phyloP scores from a whole-genome alignment of 2,113 vertebrate species.

The Thymallus thymallus region DNA sequence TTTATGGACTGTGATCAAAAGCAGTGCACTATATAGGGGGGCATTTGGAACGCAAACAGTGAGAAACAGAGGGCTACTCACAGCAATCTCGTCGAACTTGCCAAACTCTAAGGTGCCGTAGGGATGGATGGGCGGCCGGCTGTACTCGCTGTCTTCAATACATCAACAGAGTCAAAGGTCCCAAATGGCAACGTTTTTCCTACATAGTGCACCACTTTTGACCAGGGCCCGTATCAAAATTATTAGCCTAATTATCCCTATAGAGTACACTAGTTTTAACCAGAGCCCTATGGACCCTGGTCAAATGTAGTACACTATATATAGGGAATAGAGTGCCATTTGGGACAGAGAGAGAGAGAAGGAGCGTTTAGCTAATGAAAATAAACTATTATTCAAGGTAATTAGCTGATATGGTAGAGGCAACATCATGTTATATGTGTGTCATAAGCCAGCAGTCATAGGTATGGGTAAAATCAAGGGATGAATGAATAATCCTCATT shows the following conservation, averaged over 20 bases:
- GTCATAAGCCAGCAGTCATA: background rate
- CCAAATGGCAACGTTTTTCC: background rate
- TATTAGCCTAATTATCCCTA: too few species aligned
- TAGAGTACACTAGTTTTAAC: too few species aligned
- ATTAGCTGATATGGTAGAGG: too few species aligned
- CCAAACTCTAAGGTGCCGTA: slow-evolving; percentile 90
- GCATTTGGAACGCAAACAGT: too few species aligned
- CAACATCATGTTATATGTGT: too few species aligned
- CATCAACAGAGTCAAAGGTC: background rate
- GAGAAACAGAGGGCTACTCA: slow-evolving; percentile 62
- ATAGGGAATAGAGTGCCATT: background rate
- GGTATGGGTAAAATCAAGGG: background rate
- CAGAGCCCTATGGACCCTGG: background rate
- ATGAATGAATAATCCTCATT: too few species aligned
- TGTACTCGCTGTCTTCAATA: slow-evolving; percentile 82
- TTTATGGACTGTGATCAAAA: too few species aligned
- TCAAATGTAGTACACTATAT: background rate
- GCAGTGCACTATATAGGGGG: too few species aligned
- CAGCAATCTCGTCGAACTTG: slow-evolving; percentile 91
- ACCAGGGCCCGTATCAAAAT: too few species aligned
- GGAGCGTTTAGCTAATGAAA: too few species aligned
- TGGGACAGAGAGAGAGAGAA: background rate
- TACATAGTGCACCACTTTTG: too few species aligned
- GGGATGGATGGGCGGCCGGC: slow-evolving; percentile 86
- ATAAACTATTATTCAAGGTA: too few species aligned